Base-by-base conservation (phyloP, 2,888 invertebrate genomes). In the Sesamia inferens region DNA sequence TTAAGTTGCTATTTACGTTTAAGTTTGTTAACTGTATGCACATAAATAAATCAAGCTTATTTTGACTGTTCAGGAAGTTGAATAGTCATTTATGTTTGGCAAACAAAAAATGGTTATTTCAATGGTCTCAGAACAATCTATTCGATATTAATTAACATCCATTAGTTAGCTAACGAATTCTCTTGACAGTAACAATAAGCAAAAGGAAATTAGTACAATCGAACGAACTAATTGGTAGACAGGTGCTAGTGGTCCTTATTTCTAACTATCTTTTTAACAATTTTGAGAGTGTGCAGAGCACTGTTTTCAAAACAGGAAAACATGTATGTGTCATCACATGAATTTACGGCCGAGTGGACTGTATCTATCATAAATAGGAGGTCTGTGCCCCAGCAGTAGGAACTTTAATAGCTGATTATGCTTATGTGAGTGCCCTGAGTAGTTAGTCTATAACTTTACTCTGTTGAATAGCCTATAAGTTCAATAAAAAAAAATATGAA, bases 91-190 rank as follows among this genome's bases (percentile, higher is more conserved):
- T 54, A 19, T 54, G 64, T 77, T 63, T 48, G 3, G 13, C 42
- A 59, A 47, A 44, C 1, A 31, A 70, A 70, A 71, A 59, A 58
- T n/a, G 5, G 39, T 22, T 44, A 44, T 71, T 68, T 69, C 11
- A 64, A 68, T 71, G 42, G n/a, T 62, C 48, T 65, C 16, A 31
- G 59, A 71, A 61, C 63, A 65, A 68, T 76, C 54, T 65, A 70
- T 68, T 70, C 22, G 47, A 66, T 77, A 83, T 74, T 64, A 71
- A 79, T 79, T 72, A 68, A 44, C 58, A 62, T n/a, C 72, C 66
- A 84, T 78, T 74, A 75, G 78, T 42, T 59, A 22, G n/a, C 69
- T 79, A 82, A 84, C 72, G 76, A 79, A 68, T 75, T 24, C 58
- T 72, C 63, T 71, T 70, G 63, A 69, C 68, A 74, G 74, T 57